Base-by-base conservation (phyloP, 2,888 invertebrate genomes). In the Bombyx huttoni region DNA sequence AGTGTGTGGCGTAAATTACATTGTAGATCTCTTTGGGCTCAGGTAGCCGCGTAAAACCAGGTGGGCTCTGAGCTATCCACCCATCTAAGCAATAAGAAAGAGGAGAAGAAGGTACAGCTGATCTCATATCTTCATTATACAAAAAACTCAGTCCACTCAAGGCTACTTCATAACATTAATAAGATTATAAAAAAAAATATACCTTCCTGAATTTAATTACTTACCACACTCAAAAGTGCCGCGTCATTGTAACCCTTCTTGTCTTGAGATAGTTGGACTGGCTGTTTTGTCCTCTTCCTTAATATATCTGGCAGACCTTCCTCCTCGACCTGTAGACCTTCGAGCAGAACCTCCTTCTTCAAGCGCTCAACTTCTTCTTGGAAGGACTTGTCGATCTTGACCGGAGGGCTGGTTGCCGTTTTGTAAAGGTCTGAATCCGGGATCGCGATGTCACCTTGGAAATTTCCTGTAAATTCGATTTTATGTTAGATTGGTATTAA, bases 371-470 rank as follows among this genome's bases (percentile, higher is more conserved):
- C 90, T 73, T 95, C 94, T 73, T 93, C 92, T 73, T 94, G 92
- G 54, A 93, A 89, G 33, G 90, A 91, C 69, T 91, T 91, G 79
- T 92, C 93, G 57, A 91, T 89, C 69, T 90, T 90, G 52, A 85
- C 71, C 6, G 80, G 73, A 0, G 75, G 64, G 50, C 65, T 71
- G 3, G 70, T 68, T 0, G 73, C 63, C 49, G 79, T 74, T 51
- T 69, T 88, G 65, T 72, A 73, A 49, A 79, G 86, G 60, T 89
- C 87, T 53, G 80, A 59, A 63, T 92, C 91, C 45, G 95, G 92
- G 58, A 96, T 84, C 0, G 96, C 96, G 57, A 96, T 96, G 78
- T 96, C 96, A 0, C 95, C 96, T 88, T 94, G 89, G 70, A 95
- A 96, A 52, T 92, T 92, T 65, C 90, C 96, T 96, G 89, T 24